phyloP scores from a whole-genome alignment of 2,113 vertebrate species.

The Egretta garzetta region DNA sequence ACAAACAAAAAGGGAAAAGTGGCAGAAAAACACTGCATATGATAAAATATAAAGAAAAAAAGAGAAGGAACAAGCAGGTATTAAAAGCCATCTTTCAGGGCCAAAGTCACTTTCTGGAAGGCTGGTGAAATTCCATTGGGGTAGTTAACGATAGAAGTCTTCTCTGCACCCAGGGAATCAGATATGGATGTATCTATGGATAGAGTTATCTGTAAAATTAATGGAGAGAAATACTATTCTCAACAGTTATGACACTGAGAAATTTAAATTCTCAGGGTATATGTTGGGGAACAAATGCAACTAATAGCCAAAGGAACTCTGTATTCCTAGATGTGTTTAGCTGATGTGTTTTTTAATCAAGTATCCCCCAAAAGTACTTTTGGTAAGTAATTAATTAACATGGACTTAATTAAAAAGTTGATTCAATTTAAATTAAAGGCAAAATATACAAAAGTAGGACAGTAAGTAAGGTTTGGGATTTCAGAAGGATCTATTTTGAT shows the following conservation, averaged over 20 bases:
- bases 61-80: neutral
- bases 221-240: neutral
- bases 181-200: neutral
- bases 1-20: neutral
- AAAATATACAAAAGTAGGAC: conserved; percentile 3
- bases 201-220: conserved; percentile 23
- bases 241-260: neutral
- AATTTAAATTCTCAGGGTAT: conserved; percentile 19
- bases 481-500: neutral
- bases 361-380: neutral
- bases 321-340: conserved; percentile 36
- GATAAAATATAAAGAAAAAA: neutral
- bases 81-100: neutral
- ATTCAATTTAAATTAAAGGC: conserved; percentile 15
- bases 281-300: neutral
- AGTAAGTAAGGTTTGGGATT: neutral
- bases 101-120: neutral
- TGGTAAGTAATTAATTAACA: conserved; percentile 5
- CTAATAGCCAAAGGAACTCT: neutral
- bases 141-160: neutral
- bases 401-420: conserved; percentile 32
- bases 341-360: conserved; percentile 26
- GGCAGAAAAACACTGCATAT: neutral
- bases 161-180: neutral
- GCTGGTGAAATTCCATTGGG: neutral